phyloP scores from a whole-genome alignment of 2,797 vertebrate species.

The Arremon aurantiirostris region DNA sequence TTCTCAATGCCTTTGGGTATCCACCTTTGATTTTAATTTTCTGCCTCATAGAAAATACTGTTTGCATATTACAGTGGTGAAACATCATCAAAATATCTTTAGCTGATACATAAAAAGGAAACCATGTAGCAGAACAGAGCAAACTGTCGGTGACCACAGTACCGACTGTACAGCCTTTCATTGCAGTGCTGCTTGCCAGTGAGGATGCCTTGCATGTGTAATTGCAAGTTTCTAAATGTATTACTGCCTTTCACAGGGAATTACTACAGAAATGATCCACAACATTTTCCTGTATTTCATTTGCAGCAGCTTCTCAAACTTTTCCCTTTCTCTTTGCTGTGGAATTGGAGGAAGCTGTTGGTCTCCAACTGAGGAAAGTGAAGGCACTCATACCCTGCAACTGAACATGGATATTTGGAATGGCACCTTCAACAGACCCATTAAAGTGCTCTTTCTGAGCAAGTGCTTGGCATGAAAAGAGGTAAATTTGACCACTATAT shows the following conservation, averaged over 20 bases:
- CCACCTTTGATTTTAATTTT: conserved; percentile 61
- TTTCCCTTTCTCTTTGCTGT: background rate
- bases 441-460: background rate
- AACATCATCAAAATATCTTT: conserved; percentile 38
- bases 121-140: conserved; percentile 20
- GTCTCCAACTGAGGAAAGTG: background rate
- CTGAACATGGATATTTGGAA: background rate
- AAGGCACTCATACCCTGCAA: background rate
- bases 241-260: conserved; percentile 27
- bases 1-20: conserved; percentile 62
- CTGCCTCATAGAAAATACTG: conserved; percentile 31
- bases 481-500: background rate
- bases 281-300: background rate
- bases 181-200: background rate
- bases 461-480: background rate
- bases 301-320: background rate
- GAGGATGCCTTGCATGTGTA: background rate
- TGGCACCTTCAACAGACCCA: background rate
- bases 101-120: conserved; percentile 13
- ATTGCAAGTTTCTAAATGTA: conserved; percentile 33
- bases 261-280: background rate
- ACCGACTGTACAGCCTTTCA: conserved; percentile 34
- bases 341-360: background rate
- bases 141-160: conserved; percentile 19
- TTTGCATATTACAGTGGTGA: conserved; percentile 32